Base-by-base conservation (phyloP, 2,113 vertebrate genomes). In the Thermophis baileyi region DNA sequence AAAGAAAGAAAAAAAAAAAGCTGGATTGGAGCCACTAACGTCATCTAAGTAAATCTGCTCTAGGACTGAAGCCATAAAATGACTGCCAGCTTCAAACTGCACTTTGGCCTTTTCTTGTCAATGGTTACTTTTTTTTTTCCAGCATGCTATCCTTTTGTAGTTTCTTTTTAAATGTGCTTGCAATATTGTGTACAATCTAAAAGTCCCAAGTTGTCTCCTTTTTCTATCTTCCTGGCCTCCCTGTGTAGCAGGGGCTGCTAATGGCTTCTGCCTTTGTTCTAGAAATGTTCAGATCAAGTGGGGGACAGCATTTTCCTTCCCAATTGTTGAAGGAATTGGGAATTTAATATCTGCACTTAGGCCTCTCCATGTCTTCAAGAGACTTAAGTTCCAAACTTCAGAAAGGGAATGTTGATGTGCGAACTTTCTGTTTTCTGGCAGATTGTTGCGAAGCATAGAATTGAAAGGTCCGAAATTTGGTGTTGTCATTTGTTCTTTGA, bases 31-130 rank as follows among this genome's bases (percentile, higher is more conserved):
- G 98, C 98, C 98, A 98, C 98, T 99, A 98, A 99, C 98, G 98
- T 99, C 98, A 99, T 97, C 97, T 98, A 97, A 98, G 98, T 98
- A 98, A 99, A 99, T 98, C 98, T 98, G 98, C 96, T 97, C 98
- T 97, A 98, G 98, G 97, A 97, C 97, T 96, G 97, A 96, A 97
- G 97, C 98, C 98, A 98, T 98, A 98, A 98, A 98, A 98, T 97
- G 97, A 97, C 96, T 98, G 98, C 97, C 96, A 96, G 98, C 97
- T 97, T 97, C 97, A 55, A 97, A 98, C 97, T 97, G 98, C 98
- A 98, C 99, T 99, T 99, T 98, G 98, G 98, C 98, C 98, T 97
- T 90, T 96, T 96, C 96, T 98, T 97, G 97, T 98, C 97, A 97
- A 96, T 98, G 97, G 96, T 97, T 97, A 95, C 95, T 95, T 94